Conservation (phyloP, 2,113 vertebrate genomes). For the Ceyx cyanopectus region DNA sequence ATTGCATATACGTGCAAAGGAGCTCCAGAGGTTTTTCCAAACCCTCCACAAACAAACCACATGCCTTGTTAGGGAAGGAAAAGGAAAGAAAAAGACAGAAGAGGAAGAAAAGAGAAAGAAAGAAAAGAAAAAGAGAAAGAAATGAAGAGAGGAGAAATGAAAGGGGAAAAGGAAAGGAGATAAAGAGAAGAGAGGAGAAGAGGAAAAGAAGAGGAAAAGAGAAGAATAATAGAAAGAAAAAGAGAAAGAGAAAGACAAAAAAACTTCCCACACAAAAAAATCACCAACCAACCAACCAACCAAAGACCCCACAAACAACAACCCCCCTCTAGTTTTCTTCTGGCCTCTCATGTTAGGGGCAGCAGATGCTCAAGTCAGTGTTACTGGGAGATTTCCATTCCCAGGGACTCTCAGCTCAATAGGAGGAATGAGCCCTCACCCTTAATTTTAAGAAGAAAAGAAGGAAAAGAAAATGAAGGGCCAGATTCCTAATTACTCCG, state of each 20-base stretch:
- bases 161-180: too few relatives aligned
- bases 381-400: constrained; percentile 28
- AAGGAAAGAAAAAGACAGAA: background rate
- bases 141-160: background rate
- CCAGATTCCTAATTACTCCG: background rate
- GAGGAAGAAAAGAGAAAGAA: background rate
- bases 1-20: background rate
- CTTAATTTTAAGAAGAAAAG: background rate
- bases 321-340: background rate
- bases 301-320: background rate
- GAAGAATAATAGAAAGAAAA: background rate
- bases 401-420: background rate
- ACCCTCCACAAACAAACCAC: background rate
- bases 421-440: background rate
- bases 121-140: background rate
- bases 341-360: background rate
- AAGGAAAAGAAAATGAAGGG: background rate
- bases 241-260: background rate
- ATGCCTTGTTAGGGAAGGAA: background rate
- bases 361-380: constrained; percentile 34
- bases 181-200: too few relatives aligned
- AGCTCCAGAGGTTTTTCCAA: constrained; percentile 37
- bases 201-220: too few relatives aligned
- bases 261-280: background rate
- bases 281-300: background rate